Base-by-base conservation (phyloP, 2,888 invertebrate species). In the Bugula neritina region DNA sequence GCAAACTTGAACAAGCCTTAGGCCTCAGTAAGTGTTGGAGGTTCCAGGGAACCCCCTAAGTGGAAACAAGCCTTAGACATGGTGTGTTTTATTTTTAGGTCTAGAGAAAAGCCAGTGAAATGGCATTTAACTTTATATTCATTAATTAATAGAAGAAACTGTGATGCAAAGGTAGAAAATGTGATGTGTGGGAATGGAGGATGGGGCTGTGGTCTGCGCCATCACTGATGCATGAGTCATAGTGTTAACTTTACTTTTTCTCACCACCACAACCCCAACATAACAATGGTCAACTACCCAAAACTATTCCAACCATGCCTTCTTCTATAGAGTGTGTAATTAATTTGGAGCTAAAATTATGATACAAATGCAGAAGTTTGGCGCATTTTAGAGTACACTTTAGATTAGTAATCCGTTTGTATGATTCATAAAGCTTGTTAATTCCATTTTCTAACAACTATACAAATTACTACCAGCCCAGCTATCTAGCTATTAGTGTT, bases 121-220 rank as follows among this genome's bases (percentile, higher is more conserved):
- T 10, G 17, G 5, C 17, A 43, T 43, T 43, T 17, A 43, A 43
- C 5, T 43, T 43, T 43, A 43, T 43, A 43, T 43, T 17, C 43
- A 43, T 43, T 43, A 43, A 43, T 43, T 43, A 43, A 43, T 43
- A 43, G 17, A 10, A 17, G 43, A 10, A 43, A n/a, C n/a, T 43
- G 5, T 43, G 43, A 43, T 43, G 43, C 17, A 10, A 17, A 10
- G 43, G 10, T 43, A 5, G 5, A 43, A 43, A 17, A 43, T 10
- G 17, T 43, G 43, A 10, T 43, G 43, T 43, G 43, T 43, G 43
- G 43, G 43, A 43, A 43, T 43, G 31, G 63, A 63, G 63, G 63
- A 63, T 63, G 63, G 31, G 5, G 31, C 31, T 21, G 63, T 63
- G 63, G 63, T 63, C 27, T 13, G 29, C n/a, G 10, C 31, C 31